phyloP scores from a whole-genome alignment of 2,888 invertebrate genomes.

The Ormyrus pomaceus region DNA sequence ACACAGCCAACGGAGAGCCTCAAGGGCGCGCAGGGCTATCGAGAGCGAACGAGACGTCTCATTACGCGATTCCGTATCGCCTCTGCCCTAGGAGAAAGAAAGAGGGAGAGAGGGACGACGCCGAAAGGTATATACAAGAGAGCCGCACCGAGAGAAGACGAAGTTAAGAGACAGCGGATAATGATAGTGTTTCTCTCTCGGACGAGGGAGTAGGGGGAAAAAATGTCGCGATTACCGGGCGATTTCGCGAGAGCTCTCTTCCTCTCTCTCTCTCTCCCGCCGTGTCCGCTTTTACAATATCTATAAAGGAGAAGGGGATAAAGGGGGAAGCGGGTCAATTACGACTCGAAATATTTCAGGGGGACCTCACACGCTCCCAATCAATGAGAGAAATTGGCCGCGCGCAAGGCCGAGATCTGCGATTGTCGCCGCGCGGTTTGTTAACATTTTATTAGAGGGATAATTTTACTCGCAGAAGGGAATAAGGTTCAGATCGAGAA shows the following conservation, averaged over 20 bases:
- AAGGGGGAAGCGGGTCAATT: constrained; percentile 8
- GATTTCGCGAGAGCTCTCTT: constrained; percentile 3
- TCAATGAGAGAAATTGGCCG: constrained; percentile 26
- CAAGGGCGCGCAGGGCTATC: not conserved
- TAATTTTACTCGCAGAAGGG: no score
- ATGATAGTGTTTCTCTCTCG: constrained; percentile 42
- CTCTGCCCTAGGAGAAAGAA: not conserved
- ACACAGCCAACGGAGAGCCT: constrained; percentile 11
- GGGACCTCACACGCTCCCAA: constrained; percentile 13
- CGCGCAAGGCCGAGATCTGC: no score
- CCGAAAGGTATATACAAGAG: no score
- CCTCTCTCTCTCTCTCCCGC: not conserved
- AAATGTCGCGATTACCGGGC: constrained; percentile 46
- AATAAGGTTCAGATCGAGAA: no score
- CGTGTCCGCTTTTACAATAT: constrained; percentile 22
- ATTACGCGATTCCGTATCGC: constrained; percentile 30
- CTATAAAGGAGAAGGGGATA: constrained; percentile 1
- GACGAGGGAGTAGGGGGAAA: constrained; percentile 13
- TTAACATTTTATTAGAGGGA: no score
- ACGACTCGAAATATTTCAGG: constrained; percentile 5
- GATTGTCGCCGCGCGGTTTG: no score
- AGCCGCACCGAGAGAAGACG: constrained; percentile 1
- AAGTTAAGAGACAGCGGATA: constrained; percentile 47
- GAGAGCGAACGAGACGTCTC: constrained; percentile 32
- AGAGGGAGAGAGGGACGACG: no score